Percentiles rank a stretch among this genome's conserved stretches.
These are phyloP conservation scores for Maylandia zebra DNA, from an alignment of 2,113 vertebrate species.

Conservation along the genomic window DNA sequence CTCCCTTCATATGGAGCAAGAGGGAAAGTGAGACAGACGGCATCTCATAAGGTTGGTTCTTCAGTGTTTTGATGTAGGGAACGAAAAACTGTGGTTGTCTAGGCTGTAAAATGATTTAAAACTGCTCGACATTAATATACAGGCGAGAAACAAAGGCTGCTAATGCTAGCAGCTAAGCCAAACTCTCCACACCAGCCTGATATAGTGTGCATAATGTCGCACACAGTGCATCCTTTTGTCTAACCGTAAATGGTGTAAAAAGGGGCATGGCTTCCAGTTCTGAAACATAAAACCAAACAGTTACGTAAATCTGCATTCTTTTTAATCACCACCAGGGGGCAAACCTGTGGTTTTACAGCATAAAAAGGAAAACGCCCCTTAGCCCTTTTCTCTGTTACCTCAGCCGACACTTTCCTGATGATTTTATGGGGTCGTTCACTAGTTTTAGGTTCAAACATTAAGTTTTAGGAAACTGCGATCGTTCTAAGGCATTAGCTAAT, in stretches of 20 bases:
- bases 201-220: accelerated
- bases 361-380: background rate
- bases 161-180: background rate
- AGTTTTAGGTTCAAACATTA: background rate
- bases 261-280: background rate
- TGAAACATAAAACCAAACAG: background rate
- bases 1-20: background rate
- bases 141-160: background rate
- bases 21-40: background rate
- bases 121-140: background rate
- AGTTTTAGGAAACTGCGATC: background rate
- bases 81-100: accelerated
- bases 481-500: background rate
- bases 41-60: background rate
- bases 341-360: background rate
- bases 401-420: accelerated
- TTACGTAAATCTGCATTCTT: background rate
- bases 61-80: background rate
- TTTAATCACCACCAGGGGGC: background rate
- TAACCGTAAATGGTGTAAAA: background rate
- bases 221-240: background rate
- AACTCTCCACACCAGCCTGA: background rate
- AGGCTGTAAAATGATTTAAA: background rate
- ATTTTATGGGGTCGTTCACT: accelerated
- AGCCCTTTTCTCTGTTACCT: background rate